These are phyloP conservation scores for Diabrotica balteata DNA, from an alignment of 2,888 invertebrate genomes.

Conservation along the genomic window DNA sequence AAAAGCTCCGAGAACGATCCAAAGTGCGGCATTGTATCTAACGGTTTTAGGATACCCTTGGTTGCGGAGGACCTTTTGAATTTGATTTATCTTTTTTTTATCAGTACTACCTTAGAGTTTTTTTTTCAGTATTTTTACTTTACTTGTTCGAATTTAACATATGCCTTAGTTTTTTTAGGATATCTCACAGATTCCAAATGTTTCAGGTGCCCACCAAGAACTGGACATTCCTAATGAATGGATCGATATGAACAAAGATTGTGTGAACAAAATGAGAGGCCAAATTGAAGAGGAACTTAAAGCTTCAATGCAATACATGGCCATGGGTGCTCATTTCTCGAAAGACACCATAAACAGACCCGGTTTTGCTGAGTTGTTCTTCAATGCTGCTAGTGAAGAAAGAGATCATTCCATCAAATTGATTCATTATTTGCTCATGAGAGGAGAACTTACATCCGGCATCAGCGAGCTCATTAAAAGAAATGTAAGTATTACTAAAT, in stretches of 20 bases:
- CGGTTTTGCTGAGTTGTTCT: constrained; percentile 87
- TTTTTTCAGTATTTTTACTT: too few species aligned
- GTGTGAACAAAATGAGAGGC: constrained; percentile 68
- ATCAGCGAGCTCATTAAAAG: constrained; percentile 66
- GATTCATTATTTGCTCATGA: constrained; percentile 86
- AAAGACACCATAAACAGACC: constrained; percentile 80
- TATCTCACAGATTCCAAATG: too few species aligned
- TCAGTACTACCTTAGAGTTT: too few species aligned
- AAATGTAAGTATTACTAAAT: constrained; percentile 46
- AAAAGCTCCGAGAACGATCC: too few species aligned
- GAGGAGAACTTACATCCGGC: constrained; percentile 75
- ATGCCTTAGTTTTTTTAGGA: too few species aligned
- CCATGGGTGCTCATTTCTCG: constrained; percentile 87
- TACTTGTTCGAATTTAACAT: too few species aligned
- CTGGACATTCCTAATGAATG: constrained; percentile 68
- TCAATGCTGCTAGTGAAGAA: constrained; percentile 85
- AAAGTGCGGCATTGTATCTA: too few species aligned
- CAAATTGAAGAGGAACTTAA: constrained; percentile 82
- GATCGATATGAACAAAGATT: constrained; percentile 72
- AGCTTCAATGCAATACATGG: constrained; percentile 83
- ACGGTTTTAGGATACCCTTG: too few species aligned
- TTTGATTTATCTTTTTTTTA: too few species aligned
- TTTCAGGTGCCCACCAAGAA: constrained; percentile 66
- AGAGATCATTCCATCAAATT: constrained; percentile 87
- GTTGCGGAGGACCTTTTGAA: too few species aligned